Evolutionary conservation across 1,140 invertebrate genomes (phyloP).

Genomic region (Drosophila jambulina): DNA sequence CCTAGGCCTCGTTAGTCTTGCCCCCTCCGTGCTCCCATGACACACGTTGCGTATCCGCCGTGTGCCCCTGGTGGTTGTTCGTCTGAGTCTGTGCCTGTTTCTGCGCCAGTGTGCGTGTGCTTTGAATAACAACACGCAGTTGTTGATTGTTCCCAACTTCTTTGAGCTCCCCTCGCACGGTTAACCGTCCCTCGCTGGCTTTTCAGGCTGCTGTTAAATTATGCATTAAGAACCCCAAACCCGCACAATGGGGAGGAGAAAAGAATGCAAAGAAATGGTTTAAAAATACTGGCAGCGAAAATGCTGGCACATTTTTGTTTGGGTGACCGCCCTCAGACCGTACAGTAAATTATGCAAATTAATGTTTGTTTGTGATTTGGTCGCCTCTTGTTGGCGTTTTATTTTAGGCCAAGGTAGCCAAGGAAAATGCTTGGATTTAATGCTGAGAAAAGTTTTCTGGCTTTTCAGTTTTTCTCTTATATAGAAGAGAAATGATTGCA

Average conservation of each 20-base stretch:
- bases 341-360: conserved; percentile 78
- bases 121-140: conserved; percentile 81
- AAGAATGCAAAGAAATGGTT: conserved; percentile 51
- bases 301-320: conserved; percentile 53
- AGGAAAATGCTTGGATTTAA: conserved; percentile 30
- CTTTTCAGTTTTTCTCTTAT: conserved; percentile 1
- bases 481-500: conserved; percentile 1
- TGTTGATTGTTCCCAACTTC: conserved; percentile 81
- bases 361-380: conserved; percentile 77
- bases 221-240: conserved; percentile 74
- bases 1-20: conserved; percentile 58
- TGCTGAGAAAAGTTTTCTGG: conserved; percentile 12
- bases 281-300: conserved; percentile 67
- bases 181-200: conserved; percentile 18
- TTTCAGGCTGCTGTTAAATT: conserved; percentile 74
- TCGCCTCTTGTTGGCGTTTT: conserved; percentile 16
- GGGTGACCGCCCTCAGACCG: conserved; percentile 47
- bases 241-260: conserved; percentile 34
- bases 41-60: conserved; percentile 59
- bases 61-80: conserved; percentile 34
- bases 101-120: conserved; percentile 57
- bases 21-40: conserved; percentile 39
- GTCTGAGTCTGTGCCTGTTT: conserved; percentile 1
- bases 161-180: conserved; percentile 34
- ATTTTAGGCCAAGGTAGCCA: conserved; percentile 19